These are phyloP conservation scores for Vannuccia rotundouncinata DNA, from an alignment of 2,888 invertebrate genomes.

Conservation along the genomic window DNA sequence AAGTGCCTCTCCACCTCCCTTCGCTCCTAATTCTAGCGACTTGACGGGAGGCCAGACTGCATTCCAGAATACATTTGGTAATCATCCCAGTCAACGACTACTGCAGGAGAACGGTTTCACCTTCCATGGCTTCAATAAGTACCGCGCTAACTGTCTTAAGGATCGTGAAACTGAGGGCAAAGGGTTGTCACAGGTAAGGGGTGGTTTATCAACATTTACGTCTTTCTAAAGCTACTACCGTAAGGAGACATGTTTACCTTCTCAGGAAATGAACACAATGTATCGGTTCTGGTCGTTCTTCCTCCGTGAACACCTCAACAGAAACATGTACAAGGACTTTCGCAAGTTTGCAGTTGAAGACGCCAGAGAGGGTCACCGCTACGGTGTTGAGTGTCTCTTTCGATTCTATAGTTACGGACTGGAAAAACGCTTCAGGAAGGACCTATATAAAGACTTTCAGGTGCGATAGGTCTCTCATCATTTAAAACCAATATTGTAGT, in stretches of 20 bases:
- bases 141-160: neutral
- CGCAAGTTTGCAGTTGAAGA: conserved; percentile 84
- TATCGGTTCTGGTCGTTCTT: conserved; percentile 99
- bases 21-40: neutral
- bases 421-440: conserved; percentile 88
- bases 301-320: conserved; percentile 91
- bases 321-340: conserved; percentile 95
- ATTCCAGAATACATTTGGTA: conserved; percentile 58
- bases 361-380: conserved; percentile 76
- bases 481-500: neutral
- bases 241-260: no score
- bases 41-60: conserved; percentile 57
- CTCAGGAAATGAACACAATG: conserved; percentile 97
- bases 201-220: no score
- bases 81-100: conserved; percentile 22
- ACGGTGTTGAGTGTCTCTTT: conserved; percentile 69
- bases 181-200: conserved; percentile 18
- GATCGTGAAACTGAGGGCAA: conserved; percentile 22
- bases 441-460: conserved; percentile 89
- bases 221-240: no score
- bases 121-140: conserved; percentile 31
- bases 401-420: conserved; percentile 95
- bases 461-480: neutral
- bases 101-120: conserved; percentile 30
- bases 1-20: no score